Evolutionary conservation across 2,888 invertebrate genomes (phyloP), one percentile per base, ranked within the genome.

Genomic region (Scaptomyza polygonia): DNA sequence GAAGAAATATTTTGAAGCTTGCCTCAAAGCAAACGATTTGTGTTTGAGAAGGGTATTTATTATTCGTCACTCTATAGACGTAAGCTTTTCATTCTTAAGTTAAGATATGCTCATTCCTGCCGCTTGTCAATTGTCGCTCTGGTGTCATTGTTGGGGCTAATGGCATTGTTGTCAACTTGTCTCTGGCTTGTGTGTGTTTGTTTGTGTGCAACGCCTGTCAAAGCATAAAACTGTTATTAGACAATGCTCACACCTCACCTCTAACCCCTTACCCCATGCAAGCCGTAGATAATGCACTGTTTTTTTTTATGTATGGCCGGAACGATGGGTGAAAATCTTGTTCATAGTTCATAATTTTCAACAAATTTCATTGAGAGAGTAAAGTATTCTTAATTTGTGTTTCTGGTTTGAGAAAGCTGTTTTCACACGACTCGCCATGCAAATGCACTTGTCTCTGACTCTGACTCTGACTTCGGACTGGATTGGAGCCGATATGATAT

Each of bases 101-200:
- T 43, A 8, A 39, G 67, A 36, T 47, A 44, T n/a, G 12, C 39
- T 34, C 57, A 36, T 52, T 48, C 39, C 48, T 29, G 18, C 59
- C 42, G 62, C 64, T 64, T 81, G 79, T 81, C 75, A 81, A 81
- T 84, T 84, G 79, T 78, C 76, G 66, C 57, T 36, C 64, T 66
- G 54, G 30, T 67, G 55, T 64, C 81, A 67, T 81, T 82, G 84
- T 81, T 84, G 73, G 40, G 34, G 61, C 82, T 82, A 82, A 82
- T 82, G 84, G 84, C 56, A 81, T 82, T 82, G 82, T 82, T 81
- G 84, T 79, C 84, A 78, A 71, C 78, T 63, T 68, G 59, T 69
- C 63, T 75, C 62, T 51, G 18, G 67, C 67, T 58, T 67, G 59
- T 70, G 72, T 70, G 58, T 67, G 59, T 70, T 69, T 70, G 58